Conservation (phyloP, 2,113 vertebrate genomes). For the Sphyrna mokarran region DNA sequence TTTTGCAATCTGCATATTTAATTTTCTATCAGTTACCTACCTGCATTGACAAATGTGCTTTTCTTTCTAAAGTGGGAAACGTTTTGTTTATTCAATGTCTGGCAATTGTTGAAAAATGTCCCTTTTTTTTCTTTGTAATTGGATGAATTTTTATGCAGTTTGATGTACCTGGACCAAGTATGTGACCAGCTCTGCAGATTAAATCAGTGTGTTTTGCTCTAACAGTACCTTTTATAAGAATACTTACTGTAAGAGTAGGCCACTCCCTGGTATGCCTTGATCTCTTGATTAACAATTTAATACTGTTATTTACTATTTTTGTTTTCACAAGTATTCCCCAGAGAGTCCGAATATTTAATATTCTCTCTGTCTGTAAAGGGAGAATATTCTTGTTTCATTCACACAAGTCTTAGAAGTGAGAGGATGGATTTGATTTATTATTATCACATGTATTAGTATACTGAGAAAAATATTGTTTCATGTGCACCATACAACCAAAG, state of each 20-base stretch:
- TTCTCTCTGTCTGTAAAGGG: not conserved
- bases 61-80: not conserved
- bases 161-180: not conserved
- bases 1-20: too few species aligned
- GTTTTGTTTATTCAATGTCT: not conserved
- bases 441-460: too few species aligned
- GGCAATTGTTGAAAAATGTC: not conserved
- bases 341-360: not conserved
- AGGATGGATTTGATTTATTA: not conserved
- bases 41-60: not conserved
- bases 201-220: not conserved
- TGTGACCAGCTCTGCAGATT: not conserved
- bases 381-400: not conserved
- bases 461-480: too few species aligned
- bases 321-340: too few species aligned
- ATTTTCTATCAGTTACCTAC: not conserved
- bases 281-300: not conserved
- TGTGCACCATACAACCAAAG: too few species aligned
- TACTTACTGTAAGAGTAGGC: too few species aligned
- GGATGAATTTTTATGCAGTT: not conserved
- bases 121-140: not conserved
- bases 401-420: not conserved
- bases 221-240: not conserved
- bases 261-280: not conserved
- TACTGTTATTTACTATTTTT: not conserved